Base-by-base conservation (phyloP, 23 tunicate genomes). In the Diplosoma virens region DNA sequence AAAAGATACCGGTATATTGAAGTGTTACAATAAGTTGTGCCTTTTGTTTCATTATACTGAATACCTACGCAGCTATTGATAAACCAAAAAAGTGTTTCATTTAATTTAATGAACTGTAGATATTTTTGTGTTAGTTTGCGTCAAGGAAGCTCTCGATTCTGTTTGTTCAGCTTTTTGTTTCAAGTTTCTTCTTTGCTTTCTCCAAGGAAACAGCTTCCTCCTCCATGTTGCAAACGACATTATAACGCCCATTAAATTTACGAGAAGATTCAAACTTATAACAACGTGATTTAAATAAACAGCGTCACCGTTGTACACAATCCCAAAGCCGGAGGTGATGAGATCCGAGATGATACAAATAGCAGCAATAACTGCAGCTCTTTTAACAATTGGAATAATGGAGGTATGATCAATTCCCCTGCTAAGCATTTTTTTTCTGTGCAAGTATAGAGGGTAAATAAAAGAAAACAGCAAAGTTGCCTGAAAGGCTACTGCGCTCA, bases 221-320 rank as follows among this genome's bases (percentile, higher is more conserved):
- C 46, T 48, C 58, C 58, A 53, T 3, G 50, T 53, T 22, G 65
- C 31, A 50, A 55, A 53, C 32, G 79, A 74, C 11, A 52, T 52
- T 30, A 74, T 30, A 3, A 53, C 66, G 41, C 45, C 58, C 23
- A 32, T 32, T 17, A 74, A 23, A 18, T 74, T 74, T 17, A 74
- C 24, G 41, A 74, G 65, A 52, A 74, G 36, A 46, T 74, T 74
- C 2, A 4, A 46, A 32, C 79, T 74, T 3, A 74, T 26, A 28
- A 74, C 79, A 1, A 74, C 46, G 26, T 74, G 79, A 27, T 52
- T 74, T 2, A 74, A 1, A 30, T 74, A 74, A 25, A 74, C 79
- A 35, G 66, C 30, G 7, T 30, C 1, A 0, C 25, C 46, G 30
- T 52, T 36, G 79, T 74, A 74, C 1, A 28, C 18, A 5, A 32